Evolutionary conservation across 2,888 invertebrate species (phyloP).

Genomic region (Lathronympha strigana): DNA sequence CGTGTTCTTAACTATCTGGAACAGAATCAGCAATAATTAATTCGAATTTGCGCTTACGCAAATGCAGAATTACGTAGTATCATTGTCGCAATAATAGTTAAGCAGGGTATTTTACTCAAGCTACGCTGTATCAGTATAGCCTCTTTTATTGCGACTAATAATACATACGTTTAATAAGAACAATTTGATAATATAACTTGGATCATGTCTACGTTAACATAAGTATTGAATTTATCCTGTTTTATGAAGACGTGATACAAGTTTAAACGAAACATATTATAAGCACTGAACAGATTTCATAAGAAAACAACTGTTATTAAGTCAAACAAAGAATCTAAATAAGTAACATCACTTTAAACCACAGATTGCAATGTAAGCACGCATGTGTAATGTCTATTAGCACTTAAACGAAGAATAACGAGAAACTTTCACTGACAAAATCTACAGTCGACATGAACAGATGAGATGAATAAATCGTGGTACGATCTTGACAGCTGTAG

Average conservation of each 20-base stretch:
- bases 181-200: slow-evolving; percentile 6
- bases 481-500: neutral
- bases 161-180: neutral
- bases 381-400: slow-evolving; percentile 77
- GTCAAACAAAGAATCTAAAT: slow-evolving; percentile 49
- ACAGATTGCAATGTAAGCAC: slow-evolving; percentile 78
- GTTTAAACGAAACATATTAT: slow-evolving; percentile 1
- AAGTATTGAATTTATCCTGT: neutral
- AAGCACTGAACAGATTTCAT: neutral
- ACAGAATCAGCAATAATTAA: neutral
- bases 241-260: slow-evolving; percentile 11
- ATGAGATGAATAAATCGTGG: neutral
- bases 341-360: slow-evolving; percentile 74
- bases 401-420: slow-evolving; percentile 52
- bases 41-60: slow-evolving; percentile 3
- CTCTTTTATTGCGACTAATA: neutral
- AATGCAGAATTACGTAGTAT: neutral
- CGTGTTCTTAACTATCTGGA: neutral
- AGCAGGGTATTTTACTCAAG: neutral
- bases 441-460: neutral
- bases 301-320: slow-evolving; percentile 1
- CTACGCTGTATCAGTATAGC: slow-evolving; percentile 5
- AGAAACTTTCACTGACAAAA: slow-evolving; percentile 7
- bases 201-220: neutral
- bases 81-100: neutral